Base-by-base conservation (phyloP, 2,888 invertebrate genomes). In the Drosophila testacea region DNA sequence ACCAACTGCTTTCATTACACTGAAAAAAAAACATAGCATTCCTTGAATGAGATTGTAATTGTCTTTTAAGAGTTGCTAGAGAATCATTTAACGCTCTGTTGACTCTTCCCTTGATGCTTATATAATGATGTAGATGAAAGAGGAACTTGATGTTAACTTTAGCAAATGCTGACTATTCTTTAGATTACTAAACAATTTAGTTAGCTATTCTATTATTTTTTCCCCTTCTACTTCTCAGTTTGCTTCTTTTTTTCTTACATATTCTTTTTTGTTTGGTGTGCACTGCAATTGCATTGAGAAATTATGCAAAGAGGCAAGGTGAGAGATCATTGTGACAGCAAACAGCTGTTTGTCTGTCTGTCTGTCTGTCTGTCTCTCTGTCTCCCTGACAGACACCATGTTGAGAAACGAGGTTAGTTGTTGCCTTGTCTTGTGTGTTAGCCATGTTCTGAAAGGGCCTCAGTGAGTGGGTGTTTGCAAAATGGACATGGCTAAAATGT, bases 51-150 rank as follows among this genome's bases (percentile, higher is more conserved):
- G 51, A 66, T 77, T 74, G 74, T 79, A 70, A 77, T 69, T 80
- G 68, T 79, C 65, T 69, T 81, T 69, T 46, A 71, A 79, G 73
- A 56, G 51, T 48, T 38, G 38, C 47, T 46, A 9, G 54, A 73
- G 73, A 78, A 82, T 84, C 55, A 85, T 83, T 88, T 88, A 62
- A 85, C 74, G 84, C 83, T 85, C 81, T 79, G 88, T 42, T 88
- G 88, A 16, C 34, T 52, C 48, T 52, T 59, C 47, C 30, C 73
- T 44, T 59, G 59, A 36, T 60, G 62, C 51, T 81, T 77, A 70
- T 69, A 78, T 73, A 81, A 80, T 68, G 76, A 69, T 65, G 69
- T 55, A 73, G 56, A 57, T 50, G 59, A 65, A 50, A 56, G 55
- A 66, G 32, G 48, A 54, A 63, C 46, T 69, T 36, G 48, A 55